Evolutionary conservation across 2,113 vertebrate species (phyloP).

Genomic region (Hydrochoerus hydrochaeris): DNA sequence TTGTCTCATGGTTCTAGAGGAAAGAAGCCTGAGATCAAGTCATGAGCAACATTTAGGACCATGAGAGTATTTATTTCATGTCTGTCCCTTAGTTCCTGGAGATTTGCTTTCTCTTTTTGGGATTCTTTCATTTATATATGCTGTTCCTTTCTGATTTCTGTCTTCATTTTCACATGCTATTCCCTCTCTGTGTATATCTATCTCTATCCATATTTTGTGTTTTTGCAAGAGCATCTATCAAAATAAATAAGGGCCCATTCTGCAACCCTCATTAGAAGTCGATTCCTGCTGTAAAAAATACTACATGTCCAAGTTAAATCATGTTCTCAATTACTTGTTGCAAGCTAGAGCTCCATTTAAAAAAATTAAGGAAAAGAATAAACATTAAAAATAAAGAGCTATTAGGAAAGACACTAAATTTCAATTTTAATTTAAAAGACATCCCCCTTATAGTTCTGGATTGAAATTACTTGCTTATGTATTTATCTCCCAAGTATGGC

Average conservation of each 20-base stretch:
- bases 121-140: not conserved
- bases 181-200: too few relatives aligned
- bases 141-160: not conserved
- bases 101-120: not conserved
- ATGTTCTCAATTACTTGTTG: not conserved
- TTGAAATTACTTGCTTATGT: not conserved
- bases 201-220: not conserved
- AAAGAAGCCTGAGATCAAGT: not conserved
- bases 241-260: not conserved
- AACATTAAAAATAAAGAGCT: not conserved
- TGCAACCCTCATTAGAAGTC: not conserved
- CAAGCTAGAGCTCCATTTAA: not conserved
- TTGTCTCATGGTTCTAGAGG: not conserved
- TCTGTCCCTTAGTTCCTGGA: not conserved
- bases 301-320: not conserved
- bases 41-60: not conserved
- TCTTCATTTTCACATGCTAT: not conserved
- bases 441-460: not conserved
- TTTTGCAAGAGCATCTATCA: not conserved
- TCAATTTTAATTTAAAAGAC: not conserved
- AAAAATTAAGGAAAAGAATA: not conserved
- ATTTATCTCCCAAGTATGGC: not conserved
- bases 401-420: not conserved
- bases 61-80: fast-evolving
- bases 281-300: not conserved